Conservation (phyloP, 2,888 invertebrate genomes). For the Rugalucina vietnamica region DNA sequence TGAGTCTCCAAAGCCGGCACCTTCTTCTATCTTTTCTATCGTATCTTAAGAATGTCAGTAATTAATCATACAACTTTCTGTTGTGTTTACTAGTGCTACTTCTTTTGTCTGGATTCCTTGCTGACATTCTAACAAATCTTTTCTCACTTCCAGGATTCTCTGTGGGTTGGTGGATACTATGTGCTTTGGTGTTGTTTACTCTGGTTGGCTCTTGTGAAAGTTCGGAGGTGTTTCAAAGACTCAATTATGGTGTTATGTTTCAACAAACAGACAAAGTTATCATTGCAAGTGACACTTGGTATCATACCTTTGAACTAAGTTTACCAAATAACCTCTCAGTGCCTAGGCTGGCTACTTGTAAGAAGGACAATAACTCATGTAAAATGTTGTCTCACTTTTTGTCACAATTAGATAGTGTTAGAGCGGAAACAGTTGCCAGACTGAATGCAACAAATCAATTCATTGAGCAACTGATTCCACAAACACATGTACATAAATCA, state of each 20-base stretch:
- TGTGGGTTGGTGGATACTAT: neutral
- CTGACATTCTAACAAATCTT: neutral
- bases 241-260: constrained; percentile 51
- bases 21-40: neutral
- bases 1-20: neutral
- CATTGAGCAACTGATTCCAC: neutral
- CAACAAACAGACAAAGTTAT: constrained; percentile 21
- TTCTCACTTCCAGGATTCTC: constrained; percentile 42
- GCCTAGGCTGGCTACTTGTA: constrained; percentile 13
- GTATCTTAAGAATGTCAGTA: neutral
- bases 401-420: constrained; percentile 17
- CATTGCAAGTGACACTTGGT: constrained; percentile 45
- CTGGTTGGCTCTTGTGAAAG: neutral
- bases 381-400: constrained; percentile 27
- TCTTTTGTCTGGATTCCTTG: neutral
- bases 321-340: constrained; percentile 18
- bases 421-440: constrained; percentile 9
- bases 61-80: neutral
- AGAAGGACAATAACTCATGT: constrained; percentile 12
- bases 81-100: neutral
- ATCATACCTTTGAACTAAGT: constrained; percentile 31
- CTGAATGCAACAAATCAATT: constrained; percentile 8
- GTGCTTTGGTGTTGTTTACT: constrained; percentile 9
- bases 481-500: constrained; percentile 38
- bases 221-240: constrained; percentile 23